Conservation (phyloP, 2,113 vertebrate species). For the Trematomus loennbergii region DNA sequence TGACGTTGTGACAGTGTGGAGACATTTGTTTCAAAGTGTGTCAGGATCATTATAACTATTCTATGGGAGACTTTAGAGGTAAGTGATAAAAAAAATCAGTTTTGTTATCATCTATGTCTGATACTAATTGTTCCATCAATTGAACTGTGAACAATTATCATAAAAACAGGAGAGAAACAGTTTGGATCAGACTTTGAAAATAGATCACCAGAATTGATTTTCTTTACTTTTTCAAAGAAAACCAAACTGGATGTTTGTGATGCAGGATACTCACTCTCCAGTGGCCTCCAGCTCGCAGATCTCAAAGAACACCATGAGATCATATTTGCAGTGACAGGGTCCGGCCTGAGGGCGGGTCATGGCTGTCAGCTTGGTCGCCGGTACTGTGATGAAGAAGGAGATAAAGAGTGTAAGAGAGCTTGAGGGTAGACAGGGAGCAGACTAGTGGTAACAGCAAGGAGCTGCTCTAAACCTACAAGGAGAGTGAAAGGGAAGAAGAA, state of each 20-base stretch:
- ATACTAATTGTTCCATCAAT: too few relatives aligned
- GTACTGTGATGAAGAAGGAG: constrained; percentile 83
- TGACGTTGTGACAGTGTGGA: neutral
- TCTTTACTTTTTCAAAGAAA: neutral
- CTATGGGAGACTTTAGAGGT: too few relatives aligned
- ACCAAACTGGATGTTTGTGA: neutral
- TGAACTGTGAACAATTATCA: too few relatives aligned
- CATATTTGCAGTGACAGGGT: constrained; percentile 95
- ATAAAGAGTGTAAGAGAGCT: constrained; percentile 12
- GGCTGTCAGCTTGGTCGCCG: constrained; percentile 95
- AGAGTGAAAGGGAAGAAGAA: constrained; percentile 54
- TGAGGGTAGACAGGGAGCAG: neutral
- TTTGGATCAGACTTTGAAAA: too few relatives aligned
- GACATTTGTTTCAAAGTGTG: neutral
- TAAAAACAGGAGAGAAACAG: too few relatives aligned
- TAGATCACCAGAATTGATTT: too few relatives aligned
- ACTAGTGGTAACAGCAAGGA: constrained; percentile 30
- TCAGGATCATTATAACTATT: neutral
- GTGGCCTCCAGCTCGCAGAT: constrained; percentile 98
- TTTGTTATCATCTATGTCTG: too few relatives aligned
- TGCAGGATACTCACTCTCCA: constrained; percentile 90
- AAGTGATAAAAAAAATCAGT: too few relatives aligned
- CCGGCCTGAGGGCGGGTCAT: constrained; percentile 89
- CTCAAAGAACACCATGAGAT: constrained; percentile 98
- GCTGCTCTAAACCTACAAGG: constrained; percentile 53